Base-by-base conservation (phyloP, 1,140 invertebrate genomes). In the Andrena cerasifolii region DNA sequence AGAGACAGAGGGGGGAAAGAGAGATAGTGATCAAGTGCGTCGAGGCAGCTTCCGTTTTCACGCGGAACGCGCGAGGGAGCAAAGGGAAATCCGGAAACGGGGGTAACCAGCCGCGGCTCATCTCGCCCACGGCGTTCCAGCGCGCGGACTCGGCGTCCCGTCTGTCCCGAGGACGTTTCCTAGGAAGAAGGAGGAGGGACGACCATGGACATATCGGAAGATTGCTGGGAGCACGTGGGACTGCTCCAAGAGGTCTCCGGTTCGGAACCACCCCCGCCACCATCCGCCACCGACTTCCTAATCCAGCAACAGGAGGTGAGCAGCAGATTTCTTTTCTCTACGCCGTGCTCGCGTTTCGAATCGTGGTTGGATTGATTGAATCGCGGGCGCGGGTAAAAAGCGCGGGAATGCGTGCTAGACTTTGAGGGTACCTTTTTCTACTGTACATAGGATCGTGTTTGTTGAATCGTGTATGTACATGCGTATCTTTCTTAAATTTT, bases 141-240 rank as follows among this genome's bases (percentile, higher is more conserved):
- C 28, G 78, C 40, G 45, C 10, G 59, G 40, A 26, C 51, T 40
- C 59, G 14, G 56, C 40, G 31, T 21, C 33, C 14, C 33, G 47
- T 68, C 10, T 40, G 10, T 10, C 5, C 16, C 14, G 54, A 16
- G 31, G 36, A 43, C 45, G 21, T 56, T 31, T 16, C 12, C 12
- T 26, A 47, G 24, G 21, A 47, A 65, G 3, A 12, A 28, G 18
- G 4, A 18, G 53, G 62, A 63, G 43, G 51, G 58, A 47, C 45
- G 49, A 83, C 72, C 78, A 93, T 92, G 92, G 91, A 92, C 83
- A 90, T 92, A 84, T 78, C 90, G 33, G 91, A 92, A 54, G 91
- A 92, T 79, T 92, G 92, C 68, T 93, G 92, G 92, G 91, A 93
- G 65, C 91, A 92, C 91, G 91, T 92, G 92, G 91, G 91, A 75